phyloP scores from a whole-genome alignment of 2,797 vertebrate species.

The Hydrophis major region DNA sequence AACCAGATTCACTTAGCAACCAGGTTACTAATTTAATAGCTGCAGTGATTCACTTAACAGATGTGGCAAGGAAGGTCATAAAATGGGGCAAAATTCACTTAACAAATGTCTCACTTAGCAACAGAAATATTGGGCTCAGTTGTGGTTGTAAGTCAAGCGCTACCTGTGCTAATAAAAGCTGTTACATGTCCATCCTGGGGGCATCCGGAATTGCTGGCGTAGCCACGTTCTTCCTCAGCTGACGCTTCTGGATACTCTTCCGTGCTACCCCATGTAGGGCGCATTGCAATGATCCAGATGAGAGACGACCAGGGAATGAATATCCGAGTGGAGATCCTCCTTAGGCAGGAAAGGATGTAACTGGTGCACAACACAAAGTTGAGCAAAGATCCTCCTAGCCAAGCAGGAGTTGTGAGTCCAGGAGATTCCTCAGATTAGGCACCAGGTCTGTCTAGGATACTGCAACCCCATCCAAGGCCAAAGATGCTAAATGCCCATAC shows the following conservation, averaged over 20 bases:
- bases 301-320: background rate
- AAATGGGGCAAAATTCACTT: background rate
- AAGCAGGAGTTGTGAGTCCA: background rate
- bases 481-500: background rate
- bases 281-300: background rate
- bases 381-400: background rate
- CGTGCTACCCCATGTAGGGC: background rate
- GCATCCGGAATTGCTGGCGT: background rate
- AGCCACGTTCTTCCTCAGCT: background rate
- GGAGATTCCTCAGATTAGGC: background rate
- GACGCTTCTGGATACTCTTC: background rate
- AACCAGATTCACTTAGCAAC: background rate
- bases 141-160: background rate
- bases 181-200: background rate
- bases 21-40: background rate
- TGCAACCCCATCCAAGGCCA: background rate
- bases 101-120: background rate
- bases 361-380: background rate
- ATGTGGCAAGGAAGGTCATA: background rate
- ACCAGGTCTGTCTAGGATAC: background rate
- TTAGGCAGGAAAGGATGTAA: background rate
- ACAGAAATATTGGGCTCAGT: background rate
- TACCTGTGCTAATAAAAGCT: background rate
- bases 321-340: background rate
- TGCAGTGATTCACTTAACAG: background rate